A percentile compares a stretch with the other conserved stretches of the same genome.
These are phyloP conservation scores for Gymnoscopelus microlampas DNA, from an alignment of 2,797 vertebrate species.

Conservation along the genomic window DNA sequence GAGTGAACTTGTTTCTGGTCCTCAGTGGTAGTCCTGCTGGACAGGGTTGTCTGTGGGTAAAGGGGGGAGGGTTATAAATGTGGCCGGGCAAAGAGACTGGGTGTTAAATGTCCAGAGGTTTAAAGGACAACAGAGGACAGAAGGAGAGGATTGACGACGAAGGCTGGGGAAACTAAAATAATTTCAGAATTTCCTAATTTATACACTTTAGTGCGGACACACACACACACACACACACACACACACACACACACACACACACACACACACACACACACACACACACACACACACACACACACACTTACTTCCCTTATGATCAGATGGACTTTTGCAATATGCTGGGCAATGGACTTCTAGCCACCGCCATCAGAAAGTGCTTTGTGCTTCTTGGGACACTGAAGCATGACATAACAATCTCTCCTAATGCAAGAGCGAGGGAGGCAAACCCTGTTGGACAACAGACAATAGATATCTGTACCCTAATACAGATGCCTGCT, in stretches of 20 bases:
- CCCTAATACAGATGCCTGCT: slow-evolving; percentile 1
- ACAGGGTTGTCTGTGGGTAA: slow-evolving; percentile 73
- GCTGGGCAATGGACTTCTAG: slow-evolving; percentile 16
- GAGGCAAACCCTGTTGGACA: not conserved
- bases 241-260: slow-evolving; percentile 21
- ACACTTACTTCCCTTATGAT: slow-evolving; percentile 9
- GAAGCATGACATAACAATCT: not conserved
- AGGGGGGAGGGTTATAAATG: slow-evolving; percentile 29
- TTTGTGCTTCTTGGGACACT: slow-evolving; percentile 29
- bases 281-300: slow-evolving; percentile 16
- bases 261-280: slow-evolving; percentile 24
- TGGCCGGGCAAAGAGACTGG: not conserved
- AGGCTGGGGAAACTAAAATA: not conserved
- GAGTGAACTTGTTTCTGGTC: slow-evolving; percentile 23
- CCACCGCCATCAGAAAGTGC: slow-evolving; percentile 12
- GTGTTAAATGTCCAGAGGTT: not conserved
- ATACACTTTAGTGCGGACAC: slow-evolving; percentile 9
- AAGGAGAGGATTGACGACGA: slow-evolving; percentile 4
- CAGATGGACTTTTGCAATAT: slow-evolving; percentile 22
- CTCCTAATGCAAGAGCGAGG: not conserved
- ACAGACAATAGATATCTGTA: slow-evolving; percentile 3
- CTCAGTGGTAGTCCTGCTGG: slow-evolving; percentile 79
- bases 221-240: not conserved
- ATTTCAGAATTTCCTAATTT: slow-evolving; percentile 36
- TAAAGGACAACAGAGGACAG: slow-evolving; percentile 23